phyloP scores from a whole-genome alignment of 2,888 invertebrate species.

The Panopea generosa region DNA sequence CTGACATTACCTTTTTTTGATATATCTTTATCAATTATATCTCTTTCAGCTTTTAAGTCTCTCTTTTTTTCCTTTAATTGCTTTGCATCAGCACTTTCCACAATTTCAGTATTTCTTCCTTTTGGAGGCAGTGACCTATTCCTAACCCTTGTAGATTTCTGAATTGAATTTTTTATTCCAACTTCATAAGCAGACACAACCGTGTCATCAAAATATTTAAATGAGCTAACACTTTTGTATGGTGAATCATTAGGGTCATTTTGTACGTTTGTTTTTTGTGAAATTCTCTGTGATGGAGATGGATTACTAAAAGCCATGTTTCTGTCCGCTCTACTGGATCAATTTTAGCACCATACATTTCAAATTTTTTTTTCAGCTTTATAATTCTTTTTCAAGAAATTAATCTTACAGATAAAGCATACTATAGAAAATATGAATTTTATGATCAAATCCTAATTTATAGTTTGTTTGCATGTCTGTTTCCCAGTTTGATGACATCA shows the following conservation, averaged over 20 bases:
- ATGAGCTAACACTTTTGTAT: slow-evolving; percentile 44
- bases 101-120: background rate
- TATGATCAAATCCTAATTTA: too few species aligned
- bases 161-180: background rate
- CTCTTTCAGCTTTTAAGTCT: too few species aligned
- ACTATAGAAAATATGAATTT: too few species aligned
- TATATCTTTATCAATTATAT: slow-evolving; percentile 1
- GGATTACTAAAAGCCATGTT: slow-evolving; percentile 40
- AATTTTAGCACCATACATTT: too few species aligned
- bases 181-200: slow-evolving; percentile 54
- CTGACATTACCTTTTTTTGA: background rate
- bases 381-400: too few species aligned
- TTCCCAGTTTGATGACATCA: too few species aligned
- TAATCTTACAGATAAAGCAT: too few species aligned
- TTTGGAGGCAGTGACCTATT: too few species aligned
- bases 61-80: too few species aligned
- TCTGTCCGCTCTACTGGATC: slow-evolving; percentile 11
- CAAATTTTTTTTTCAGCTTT: too few species aligned
- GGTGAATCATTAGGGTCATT: slow-evolving; percentile 23
- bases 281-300: slow-evolving; percentile 25
- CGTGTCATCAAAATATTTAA: slow-evolving; percentile 50
- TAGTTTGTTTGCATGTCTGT: too few species aligned
- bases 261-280: slow-evolving; percentile 2
- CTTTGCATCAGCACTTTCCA: background rate
- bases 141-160: too few species aligned